A percentile compares a stretch with the other conserved stretches of the same genome.
Evolutionary conservation across 2,797 vertebrate species (phyloP).

Genomic region (Pipistrellus kuhlii): DNA sequence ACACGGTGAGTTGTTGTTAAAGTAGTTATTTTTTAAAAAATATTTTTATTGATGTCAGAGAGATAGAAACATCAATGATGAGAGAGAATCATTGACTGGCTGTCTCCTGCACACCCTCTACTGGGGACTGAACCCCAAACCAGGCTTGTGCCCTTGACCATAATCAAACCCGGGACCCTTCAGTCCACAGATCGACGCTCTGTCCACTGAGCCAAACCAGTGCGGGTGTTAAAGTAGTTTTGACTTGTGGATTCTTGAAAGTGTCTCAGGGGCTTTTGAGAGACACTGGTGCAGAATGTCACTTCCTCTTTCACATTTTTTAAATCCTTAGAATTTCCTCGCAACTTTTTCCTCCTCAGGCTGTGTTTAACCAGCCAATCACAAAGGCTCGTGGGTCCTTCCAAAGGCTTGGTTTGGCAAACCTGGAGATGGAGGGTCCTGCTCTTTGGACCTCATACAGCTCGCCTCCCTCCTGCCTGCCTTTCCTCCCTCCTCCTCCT

Average conservation of each 20-base stretch:
- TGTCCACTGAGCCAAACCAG: no score
- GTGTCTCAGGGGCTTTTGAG: background rate
- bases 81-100: no score
- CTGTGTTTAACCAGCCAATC: background rate
- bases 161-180: no score
- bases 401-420: background rate
- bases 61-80: no score
- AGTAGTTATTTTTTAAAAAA: background rate
- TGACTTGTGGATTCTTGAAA: background rate
- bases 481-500: background rate
- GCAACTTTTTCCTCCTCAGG: background rate
- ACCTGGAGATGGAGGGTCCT: background rate
- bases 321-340: background rate
- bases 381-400: background rate
- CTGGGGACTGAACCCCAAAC: no score
- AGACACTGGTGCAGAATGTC: background rate
- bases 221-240: background rate
- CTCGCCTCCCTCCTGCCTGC: background rate
- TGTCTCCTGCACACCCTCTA: no score
- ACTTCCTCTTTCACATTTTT: slow-evolving; percentile 8
- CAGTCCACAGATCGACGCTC: no score
- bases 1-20: background rate
- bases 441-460: background rate
- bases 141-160: no score
- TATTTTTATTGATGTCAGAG: no score